Percentiles rank a stretch among this genome's conserved stretches.
Conservation (phyloP, 2,797 vertebrate genomes). For the Periparus ater region DNA sequence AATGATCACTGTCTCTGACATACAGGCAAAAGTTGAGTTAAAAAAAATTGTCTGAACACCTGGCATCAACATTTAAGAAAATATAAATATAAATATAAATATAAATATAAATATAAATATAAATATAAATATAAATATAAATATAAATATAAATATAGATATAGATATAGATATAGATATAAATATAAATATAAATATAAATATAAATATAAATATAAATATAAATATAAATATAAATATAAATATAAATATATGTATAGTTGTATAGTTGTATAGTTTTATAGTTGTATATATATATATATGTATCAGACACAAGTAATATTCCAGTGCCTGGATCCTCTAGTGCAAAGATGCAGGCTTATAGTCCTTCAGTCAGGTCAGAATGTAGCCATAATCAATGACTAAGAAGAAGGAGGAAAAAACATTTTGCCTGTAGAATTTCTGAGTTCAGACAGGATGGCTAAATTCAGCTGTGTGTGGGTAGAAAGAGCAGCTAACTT, state of each 20-base stretch:
- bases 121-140: background rate
- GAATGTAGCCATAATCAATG: background rate
- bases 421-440: background rate
- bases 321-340: background rate
- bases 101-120: background rate
- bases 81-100: background rate
- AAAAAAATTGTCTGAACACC: background rate
- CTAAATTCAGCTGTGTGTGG: background rate
- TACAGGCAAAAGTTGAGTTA: background rate
- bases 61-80: background rate
- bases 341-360: background rate
- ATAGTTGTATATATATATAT: background rate
- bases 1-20: background rate
- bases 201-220: background rate
- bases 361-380: background rate
- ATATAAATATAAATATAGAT: background rate
- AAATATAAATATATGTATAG: background rate
- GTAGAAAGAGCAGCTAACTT: background rate
- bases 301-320: background rate
- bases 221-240: background rate
- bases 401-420: background rate
- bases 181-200: background rate
- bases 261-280: no score
- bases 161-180: no score
- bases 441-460: background rate